These are phyloP conservation scores for Ganaspis brasiliensis DNA, from an alignment of 2,888 invertebrate genomes.

Conservation along the genomic window DNA sequence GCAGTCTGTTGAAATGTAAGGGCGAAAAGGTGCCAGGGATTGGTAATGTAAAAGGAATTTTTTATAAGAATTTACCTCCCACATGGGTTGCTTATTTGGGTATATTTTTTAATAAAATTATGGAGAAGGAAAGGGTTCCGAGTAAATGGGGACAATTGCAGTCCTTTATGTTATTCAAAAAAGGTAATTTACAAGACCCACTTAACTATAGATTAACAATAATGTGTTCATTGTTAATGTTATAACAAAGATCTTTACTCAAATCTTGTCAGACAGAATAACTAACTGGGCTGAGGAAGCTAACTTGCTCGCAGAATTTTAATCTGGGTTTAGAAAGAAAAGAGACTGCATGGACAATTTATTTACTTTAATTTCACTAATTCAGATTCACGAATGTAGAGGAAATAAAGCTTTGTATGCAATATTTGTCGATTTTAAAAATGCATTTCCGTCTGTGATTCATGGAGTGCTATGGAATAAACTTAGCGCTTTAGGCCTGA, in stretches of 20 bases:
- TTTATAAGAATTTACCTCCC: constrained; percentile 17
- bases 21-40: background rate
- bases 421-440: background rate
- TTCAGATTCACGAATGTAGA: constrained; percentile 3
- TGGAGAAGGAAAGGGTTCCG: background rate
- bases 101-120: constrained; percentile 13
- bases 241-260: constrained; percentile 28
- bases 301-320: background rate
- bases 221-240: constrained; percentile 18
- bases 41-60: background rate
- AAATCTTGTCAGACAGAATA: background rate
- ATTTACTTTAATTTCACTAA: background rate
- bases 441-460: background rate
- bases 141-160: constrained; percentile 4
- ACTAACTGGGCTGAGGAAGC: background rate
- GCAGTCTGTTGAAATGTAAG: background rate
- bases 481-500: background rate
- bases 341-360: constrained; percentile 26
- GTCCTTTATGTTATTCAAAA: constrained; percentile 10
- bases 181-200: background rate
- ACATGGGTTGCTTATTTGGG: constrained; percentile 7
- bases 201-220: constrained; percentile 10
- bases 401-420: constrained; percentile 23
- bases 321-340: constrained; percentile 28
- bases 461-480: background rate